Percentiles rank a stretch among this genome's conserved stretches.
phyloP scores from a whole-genome alignment of 2,113 vertebrate genomes.

The Tympanuchus pallidicinctus region DNA sequence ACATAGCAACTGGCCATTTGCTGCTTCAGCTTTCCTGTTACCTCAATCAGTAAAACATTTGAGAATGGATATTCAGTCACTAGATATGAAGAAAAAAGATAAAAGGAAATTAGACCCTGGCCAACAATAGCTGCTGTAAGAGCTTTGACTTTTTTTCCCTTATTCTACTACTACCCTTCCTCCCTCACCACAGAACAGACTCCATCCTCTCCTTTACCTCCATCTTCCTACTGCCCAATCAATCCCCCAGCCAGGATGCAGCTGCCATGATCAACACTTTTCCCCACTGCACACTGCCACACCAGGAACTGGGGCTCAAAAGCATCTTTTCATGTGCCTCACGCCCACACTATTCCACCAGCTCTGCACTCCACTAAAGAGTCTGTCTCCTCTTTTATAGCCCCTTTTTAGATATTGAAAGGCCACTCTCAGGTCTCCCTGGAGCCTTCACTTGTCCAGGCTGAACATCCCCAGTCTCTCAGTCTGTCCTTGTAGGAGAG shows the following conservation, averaged over 20 bases:
- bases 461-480: too few relatives aligned
- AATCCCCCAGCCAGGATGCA: not conserved
- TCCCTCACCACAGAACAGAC: not conserved
- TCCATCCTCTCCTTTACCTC: not conserved
- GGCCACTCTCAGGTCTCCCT: too few relatives aligned
- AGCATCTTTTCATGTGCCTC: fast-evolving
- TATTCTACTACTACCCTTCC: not conserved
- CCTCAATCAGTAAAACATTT: not conserved
- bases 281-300: not conserved
- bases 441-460: too few relatives aligned
- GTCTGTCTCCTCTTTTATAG: too few relatives aligned
- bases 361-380: not conserved
- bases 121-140: not conserved
- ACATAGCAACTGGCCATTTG: not conserved
- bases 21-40: not conserved
- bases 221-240: not conserved
- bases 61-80: not conserved
- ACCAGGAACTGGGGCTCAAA: not conserved
- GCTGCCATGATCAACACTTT: not conserved
- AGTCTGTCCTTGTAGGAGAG: too few relatives aligned
- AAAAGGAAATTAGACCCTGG: not conserved
- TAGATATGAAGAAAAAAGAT: not conserved
- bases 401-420: too few relatives aligned
- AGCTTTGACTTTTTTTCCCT: not conserved
- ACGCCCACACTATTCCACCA: not conserved